A percentile compares a stretch with the other conserved stretches of the same genome.
Conservation (phyloP, 2,113 vertebrate genomes). For the Notothenia rossii region DNA sequence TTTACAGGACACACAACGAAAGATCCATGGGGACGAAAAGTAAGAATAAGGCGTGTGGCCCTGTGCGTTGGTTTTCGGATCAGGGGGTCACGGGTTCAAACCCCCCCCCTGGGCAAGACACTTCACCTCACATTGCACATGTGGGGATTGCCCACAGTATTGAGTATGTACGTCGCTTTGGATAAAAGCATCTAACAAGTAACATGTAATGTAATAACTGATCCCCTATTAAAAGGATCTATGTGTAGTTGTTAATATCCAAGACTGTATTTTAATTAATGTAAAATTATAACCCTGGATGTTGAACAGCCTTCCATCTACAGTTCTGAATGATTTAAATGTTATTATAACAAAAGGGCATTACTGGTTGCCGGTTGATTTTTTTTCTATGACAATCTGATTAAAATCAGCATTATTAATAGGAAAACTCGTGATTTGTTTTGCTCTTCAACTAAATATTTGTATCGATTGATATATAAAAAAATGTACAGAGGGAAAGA, state of each 20-base stretch:
- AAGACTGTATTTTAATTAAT: not conserved
- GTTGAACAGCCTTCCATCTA: not conserved
- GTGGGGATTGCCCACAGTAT: too few relatives aligned
- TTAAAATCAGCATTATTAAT: not conserved
- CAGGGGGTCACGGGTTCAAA: too few relatives aligned
- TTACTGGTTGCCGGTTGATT: not conserved
- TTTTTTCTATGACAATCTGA: constrained; percentile 1
- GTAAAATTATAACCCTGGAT: not conserved
- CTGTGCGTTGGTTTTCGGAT: too few relatives aligned
- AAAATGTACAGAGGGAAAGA: not conserved
- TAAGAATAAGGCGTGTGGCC: not conserved
- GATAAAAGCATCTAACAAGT: too few relatives aligned
- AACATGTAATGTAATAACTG: constrained; percentile 1
- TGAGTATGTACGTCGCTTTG: too few relatives aligned
- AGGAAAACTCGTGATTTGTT: not conserved
- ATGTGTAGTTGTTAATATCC: constrained; percentile 7
- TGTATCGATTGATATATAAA: not conserved
- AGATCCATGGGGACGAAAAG: constrained; percentile 13
- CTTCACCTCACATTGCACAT: too few relatives aligned
- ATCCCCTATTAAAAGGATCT: constrained; percentile 19
- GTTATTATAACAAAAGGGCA: not conserved
- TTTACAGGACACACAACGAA: constrained; percentile 31
- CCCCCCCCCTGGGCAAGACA: too few relatives aligned
- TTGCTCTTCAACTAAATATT: not conserved
- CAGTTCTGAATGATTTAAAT: not conserved